These are phyloP conservation scores for Rynchops niger DNA, from an alignment of 2,113 vertebrate species.

Conservation along the genomic window DNA sequence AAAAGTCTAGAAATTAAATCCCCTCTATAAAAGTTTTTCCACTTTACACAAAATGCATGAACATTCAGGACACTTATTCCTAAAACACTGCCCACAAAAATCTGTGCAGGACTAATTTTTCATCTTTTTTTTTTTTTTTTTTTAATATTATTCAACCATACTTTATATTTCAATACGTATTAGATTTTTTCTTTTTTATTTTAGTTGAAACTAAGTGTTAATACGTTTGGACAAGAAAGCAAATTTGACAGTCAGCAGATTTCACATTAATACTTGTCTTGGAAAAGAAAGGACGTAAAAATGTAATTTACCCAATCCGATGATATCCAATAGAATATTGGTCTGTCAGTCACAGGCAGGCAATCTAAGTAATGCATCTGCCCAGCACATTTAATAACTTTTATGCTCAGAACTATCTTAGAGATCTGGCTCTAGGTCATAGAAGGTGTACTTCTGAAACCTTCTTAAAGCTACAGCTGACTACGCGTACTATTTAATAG, in stretches of 20 bases:
- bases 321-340: background rate
- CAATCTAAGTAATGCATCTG: background rate
- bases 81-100: background rate
- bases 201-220: background rate
- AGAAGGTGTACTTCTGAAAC: background rate
- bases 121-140: background rate
- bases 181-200: background rate
- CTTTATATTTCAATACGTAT: background rate
- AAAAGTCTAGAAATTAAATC: background rate
- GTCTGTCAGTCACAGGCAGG: background rate
- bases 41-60: background rate
- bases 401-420: background rate
- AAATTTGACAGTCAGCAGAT: background rate
- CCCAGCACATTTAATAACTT: background rate
- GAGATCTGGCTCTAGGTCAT: background rate
- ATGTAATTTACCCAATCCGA: background rate
- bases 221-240: background rate
- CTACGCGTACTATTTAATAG: background rate
- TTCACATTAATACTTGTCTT: background rate
- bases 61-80: background rate
- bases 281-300: slow-evolving; percentile 15
- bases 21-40: background rate
- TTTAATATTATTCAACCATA: background rate
- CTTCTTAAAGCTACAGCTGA: background rate
- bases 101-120: background rate